These are phyloP conservation scores for Volucella inanis DNA, from an alignment of 2,888 invertebrate species.

Conservation along the genomic window DNA sequence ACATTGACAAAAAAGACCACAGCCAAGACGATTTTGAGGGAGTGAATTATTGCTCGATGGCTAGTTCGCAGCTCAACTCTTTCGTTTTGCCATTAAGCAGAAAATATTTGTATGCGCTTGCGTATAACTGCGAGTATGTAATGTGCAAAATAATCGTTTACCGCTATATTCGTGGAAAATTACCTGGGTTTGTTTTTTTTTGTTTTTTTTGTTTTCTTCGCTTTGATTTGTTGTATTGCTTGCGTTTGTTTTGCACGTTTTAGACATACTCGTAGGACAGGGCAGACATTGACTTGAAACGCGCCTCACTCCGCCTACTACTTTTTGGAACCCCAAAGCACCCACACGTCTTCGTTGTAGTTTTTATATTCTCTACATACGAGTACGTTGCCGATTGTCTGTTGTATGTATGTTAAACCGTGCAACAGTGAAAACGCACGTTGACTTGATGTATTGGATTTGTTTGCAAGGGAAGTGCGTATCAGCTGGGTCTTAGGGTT, in stretches of 20 bases:
- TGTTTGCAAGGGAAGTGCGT: slow-evolving; percentile 72
- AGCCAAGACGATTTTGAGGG: neutral
- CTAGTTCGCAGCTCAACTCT: slow-evolving; percentile 63
- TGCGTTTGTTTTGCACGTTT: slow-evolving; percentile 50
- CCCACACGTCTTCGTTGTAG: slow-evolving; percentile 60
- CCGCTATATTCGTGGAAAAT: slow-evolving; percentile 71
- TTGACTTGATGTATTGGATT: slow-evolving; percentile 50
- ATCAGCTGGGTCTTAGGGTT: slow-evolving; percentile 66
- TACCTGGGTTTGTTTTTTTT: slow-evolving; percentile 33
- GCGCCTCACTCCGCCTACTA: slow-evolving; percentile 71
- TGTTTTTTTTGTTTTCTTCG: neutral
- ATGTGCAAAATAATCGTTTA: slow-evolving; percentile 62
- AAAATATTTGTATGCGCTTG: slow-evolving; percentile 15
- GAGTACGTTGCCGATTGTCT: slow-evolving; percentile 34
- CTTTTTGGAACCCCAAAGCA: slow-evolving; percentile 62
- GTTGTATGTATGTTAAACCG: slow-evolving; percentile 26
- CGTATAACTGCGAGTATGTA: slow-evolving; percentile 13
- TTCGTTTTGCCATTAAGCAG: slow-evolving; percentile 53
- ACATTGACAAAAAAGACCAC: neutral
- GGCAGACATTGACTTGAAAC: slow-evolving; percentile 65
- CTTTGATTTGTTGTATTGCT: neutral
- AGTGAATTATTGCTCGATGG: slow-evolving; percentile 5
- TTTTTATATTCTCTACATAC: slow-evolving; percentile 40
- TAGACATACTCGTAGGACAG: slow-evolving; percentile 42
- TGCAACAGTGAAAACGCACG: slow-evolving; percentile 61